These are phyloP conservation scores for Anthopleura sola DNA, from an alignment of 64 coral and sea anemone genomes.

Conservation along the genomic window DNA sequence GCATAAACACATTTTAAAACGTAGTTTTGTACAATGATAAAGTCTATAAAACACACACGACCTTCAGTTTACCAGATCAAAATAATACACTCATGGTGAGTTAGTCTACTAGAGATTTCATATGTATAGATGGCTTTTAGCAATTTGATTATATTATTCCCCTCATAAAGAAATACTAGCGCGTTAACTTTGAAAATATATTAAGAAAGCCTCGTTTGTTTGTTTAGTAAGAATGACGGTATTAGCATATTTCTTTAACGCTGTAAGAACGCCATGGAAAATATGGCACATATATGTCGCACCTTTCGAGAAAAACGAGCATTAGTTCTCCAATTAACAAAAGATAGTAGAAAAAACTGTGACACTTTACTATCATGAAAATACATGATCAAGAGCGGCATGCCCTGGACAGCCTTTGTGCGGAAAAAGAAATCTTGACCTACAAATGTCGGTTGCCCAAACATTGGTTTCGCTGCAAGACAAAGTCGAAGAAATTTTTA, in stretches of 20 bases:
- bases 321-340: too few species aligned
- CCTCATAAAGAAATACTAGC: background rate
- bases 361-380: too few species aligned
- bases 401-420: too few species aligned
- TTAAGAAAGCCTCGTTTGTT: background rate
- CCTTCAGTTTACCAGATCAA: background rate
- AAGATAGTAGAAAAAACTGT: too few species aligned
- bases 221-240: background rate
- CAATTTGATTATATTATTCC: background rate
- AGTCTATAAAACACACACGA: too few species aligned
- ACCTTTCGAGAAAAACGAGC: too few species aligned
- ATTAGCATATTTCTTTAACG: background rate
- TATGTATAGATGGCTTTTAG: background rate
- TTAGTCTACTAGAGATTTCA: background rate
- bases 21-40: too few species aligned
- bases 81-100: background rate
- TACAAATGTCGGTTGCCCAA: too few species aligned
- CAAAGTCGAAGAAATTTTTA: background rate
- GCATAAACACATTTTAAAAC: too few species aligned
- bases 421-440: too few species aligned
- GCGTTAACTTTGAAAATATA: background rate
- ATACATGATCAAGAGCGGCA: too few species aligned
- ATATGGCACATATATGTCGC: too few species aligned
- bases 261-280: background rate
- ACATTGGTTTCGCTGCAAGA: background rate